phyloP scores from a whole-genome alignment of 2,113 vertebrate species.

The Pipa parva region DNA sequence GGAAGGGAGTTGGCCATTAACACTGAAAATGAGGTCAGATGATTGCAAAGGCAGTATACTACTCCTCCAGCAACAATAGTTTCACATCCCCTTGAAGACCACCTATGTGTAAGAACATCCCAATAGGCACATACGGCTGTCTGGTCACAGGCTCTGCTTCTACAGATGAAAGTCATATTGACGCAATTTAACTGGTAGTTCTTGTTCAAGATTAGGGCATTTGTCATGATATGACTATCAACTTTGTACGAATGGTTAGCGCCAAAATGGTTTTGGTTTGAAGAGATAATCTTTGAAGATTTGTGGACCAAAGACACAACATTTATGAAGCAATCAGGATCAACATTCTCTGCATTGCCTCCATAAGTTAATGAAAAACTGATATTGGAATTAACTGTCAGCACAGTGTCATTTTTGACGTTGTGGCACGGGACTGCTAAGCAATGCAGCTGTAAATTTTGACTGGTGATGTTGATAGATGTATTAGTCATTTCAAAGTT shows the following conservation, averaged over 20 bases:
- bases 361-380: background rate
- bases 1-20: constrained; percentile 7
- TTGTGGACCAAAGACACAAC: background rate
- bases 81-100: constrained; percentile 10
- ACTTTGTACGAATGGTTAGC: background rate
- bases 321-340: background rate
- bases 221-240: constrained; percentile 2
- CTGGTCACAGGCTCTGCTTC: background rate
- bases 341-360: background rate
- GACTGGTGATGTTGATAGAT: background rate
- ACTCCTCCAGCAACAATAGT: background rate
- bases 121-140: constrained; percentile 6
- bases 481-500: background rate
- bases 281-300: background rate
- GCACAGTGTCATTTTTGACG: background rate
- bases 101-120: background rate
- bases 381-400: background rate
- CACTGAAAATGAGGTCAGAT: constrained; percentile 23
- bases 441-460: background rate
- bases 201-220: background rate
- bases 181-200: background rate
- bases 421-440: background rate
- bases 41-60: background rate
- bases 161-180: constrained; percentile 10
- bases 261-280: background rate